A percentile compares a stretch with the other conserved stretches of the same genome.
Evolutionary conservation across 1,140 invertebrate species (phyloP).

Genomic region (Littorina saxatilis): DNA sequence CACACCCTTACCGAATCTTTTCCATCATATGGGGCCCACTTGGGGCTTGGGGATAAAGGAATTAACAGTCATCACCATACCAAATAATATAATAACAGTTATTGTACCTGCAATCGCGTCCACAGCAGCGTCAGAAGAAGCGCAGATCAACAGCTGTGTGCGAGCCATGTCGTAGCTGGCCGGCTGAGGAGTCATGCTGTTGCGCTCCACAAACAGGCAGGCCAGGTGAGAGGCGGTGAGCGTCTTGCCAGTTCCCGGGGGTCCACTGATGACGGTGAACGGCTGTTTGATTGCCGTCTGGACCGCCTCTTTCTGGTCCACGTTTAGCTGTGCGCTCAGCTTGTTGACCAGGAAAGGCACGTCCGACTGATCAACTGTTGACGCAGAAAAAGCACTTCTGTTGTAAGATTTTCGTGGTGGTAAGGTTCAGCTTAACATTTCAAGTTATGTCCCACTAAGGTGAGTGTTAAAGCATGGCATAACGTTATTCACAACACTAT

Average conservation of each 20-base stretch:
- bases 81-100: no score
- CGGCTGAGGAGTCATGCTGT: constrained; percentile 46
- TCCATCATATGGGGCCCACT: no score
- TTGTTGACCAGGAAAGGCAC: constrained; percentile 45
- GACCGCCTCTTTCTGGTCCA: constrained; percentile 60
- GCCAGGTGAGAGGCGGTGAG: constrained; percentile 57
- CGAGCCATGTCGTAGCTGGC: constrained; percentile 14
- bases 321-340: constrained; percentile 46
- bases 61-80: no score
- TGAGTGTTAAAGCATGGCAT: no score
- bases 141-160: constrained; percentile 69
- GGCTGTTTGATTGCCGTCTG: constrained; percentile 54
- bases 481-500: no score
- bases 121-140: constrained; percentile 65
- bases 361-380: constrained; percentile 58
- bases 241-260: constrained; percentile 71
- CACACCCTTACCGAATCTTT: no score
- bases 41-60: no score
- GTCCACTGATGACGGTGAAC: constrained; percentile 66
- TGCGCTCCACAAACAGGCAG: constrained; percentile 56
- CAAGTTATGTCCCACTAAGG: no score
- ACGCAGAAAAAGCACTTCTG: neutral
- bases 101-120: constrained; percentile 70
- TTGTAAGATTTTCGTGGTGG: no score
- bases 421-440: no score